Percentiles rank a stretch among this genome's conserved stretches.
Evolutionary conservation across 1,140 invertebrate species (phyloP).

Genomic region (Chironomus striatipennis): DNA sequence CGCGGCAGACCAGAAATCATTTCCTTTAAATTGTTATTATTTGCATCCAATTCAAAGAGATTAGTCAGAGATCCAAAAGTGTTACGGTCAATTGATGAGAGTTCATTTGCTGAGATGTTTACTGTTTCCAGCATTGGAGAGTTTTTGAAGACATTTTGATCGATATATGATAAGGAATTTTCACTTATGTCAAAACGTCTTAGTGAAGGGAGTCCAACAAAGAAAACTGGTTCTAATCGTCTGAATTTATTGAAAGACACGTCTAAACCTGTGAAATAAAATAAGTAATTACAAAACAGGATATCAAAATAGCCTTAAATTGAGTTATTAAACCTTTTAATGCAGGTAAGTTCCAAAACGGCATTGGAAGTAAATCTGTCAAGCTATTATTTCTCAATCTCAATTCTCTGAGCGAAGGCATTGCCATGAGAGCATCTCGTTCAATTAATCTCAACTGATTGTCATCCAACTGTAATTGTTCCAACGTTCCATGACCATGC

Average conservation of each 20-base stretch:
- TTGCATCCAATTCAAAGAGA: conserved; percentile 69
- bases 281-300: no score
- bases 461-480: conserved; percentile 69
- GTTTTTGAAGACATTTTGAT: conserved; percentile 60
- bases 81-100: conserved; percentile 56
- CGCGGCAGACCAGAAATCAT: conserved; percentile 63
- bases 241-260: conserved; percentile 66
- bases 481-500: conserved; percentile 65
- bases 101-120: conserved; percentile 65
- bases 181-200: conserved; percentile 67
- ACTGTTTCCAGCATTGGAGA: conserved; percentile 64
- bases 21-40: conserved; percentile 61
- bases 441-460: conserved; percentile 66
- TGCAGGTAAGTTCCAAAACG: conserved; percentile 71
- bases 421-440: conserved; percentile 63
- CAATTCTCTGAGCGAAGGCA: conserved; percentile 72
- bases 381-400: conserved; percentile 70
- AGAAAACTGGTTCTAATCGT: conserved; percentile 56
- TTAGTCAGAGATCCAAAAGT: conserved; percentile 64
- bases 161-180: conserved; percentile 61
- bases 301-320: no score
- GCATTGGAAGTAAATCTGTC: conserved; percentile 51
- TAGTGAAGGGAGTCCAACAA: conserved; percentile 66
- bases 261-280: conserved; percentile 49
- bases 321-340: no score